Evolutionary conservation across 1,140 invertebrate genomes (phyloP).

Genomic region (Globodera rostochiensis): DNA sequence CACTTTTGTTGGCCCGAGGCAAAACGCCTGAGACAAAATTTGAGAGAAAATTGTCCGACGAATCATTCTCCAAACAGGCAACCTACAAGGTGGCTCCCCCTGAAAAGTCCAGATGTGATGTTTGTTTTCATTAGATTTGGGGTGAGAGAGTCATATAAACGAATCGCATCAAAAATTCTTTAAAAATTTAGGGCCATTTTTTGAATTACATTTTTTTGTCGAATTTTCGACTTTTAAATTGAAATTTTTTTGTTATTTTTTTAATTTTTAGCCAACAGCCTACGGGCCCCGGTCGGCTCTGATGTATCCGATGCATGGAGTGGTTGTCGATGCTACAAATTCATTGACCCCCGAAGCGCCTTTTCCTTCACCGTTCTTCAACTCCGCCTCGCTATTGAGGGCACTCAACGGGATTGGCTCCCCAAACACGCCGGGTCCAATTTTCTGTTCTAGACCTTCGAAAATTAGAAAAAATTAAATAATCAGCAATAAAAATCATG

Average conservation of each 20-base stretch:
- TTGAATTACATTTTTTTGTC: background rate
- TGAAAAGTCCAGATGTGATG: too few relatives aligned
- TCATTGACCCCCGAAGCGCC: background rate
- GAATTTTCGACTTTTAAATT: background rate
- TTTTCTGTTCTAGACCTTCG: too few relatives aligned
- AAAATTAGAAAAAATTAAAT: background rate
- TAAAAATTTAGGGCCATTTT: background rate
- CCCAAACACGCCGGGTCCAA: background rate
- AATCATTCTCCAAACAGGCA: constrained; percentile 1
- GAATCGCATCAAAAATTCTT: background rate
- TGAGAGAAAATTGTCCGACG: background rate
- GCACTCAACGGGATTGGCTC: constrained; percentile 17
- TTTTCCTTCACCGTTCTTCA: background rate
- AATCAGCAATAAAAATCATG: too few relatives aligned
- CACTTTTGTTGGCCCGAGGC: background rate
- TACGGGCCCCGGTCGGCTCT: constrained; percentile 11
- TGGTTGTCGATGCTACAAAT: background rate
- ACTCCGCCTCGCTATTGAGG: constrained; percentile 2
- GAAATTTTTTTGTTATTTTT: background rate
- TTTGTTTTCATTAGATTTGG: too few relatives aligned
- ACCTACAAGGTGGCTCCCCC: background rate
- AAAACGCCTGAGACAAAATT: background rate
- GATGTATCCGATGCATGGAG: constrained; percentile 1
- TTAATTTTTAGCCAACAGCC: constrained; percentile 17
- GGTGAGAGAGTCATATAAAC: too few relatives aligned